Base-by-base conservation (phyloP, 1,140 invertebrate species). In the Drosophila insularis region DNA sequence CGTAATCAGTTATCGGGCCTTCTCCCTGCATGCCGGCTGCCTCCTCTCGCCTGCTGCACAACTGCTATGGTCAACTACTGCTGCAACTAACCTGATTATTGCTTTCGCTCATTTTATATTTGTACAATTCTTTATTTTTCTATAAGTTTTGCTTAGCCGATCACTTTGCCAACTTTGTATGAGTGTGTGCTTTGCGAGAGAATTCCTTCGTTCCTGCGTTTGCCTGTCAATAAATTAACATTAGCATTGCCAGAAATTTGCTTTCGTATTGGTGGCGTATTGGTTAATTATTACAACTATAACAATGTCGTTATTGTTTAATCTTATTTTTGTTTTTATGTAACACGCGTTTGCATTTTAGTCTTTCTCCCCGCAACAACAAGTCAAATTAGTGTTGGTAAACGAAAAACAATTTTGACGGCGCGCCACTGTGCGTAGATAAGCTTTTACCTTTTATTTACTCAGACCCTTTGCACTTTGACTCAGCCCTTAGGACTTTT, bases 61-160 rank as follows among this genome's bases (percentile, higher is more conserved):
- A 14, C 8, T 60, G 19, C 8, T 71, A 63, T 40, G 14, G 8
- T 11, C 21, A 54, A 35, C 65, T 76, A 59, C 74, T 76, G 71
- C 78, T 71, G 56, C 79, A 85, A 85, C 81, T 74, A 89, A 89
- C 84, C 84, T 89, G 84, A 81, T 89, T 89, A 62, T 76, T 89
- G 78, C 77, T 89, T 67, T 89, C 84, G 84, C 77, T 89, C 84
- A 89, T 89, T 71, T 70, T 85, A 71, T 73, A 17, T 46, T 17
- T 40, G 35, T 60, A 21, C 43, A 43, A 21, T 60, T 68, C 69
- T 77, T 77, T 59, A 66, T 71, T 71, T 71, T 59, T 27, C 27
- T 5, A 32, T 75, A n/a, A 61, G 50, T 76, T 75, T 69, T 58
- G 43, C 43, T 50, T 21, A 21, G 43, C 43, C 43, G 43, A 21